A percentile compares a stretch with the other conserved stretches of the same genome.
These are phyloP conservation scores for Oreochromis spilurus DNA, from an alignment of 2,113 vertebrate species.

Conservation along the genomic window DNA sequence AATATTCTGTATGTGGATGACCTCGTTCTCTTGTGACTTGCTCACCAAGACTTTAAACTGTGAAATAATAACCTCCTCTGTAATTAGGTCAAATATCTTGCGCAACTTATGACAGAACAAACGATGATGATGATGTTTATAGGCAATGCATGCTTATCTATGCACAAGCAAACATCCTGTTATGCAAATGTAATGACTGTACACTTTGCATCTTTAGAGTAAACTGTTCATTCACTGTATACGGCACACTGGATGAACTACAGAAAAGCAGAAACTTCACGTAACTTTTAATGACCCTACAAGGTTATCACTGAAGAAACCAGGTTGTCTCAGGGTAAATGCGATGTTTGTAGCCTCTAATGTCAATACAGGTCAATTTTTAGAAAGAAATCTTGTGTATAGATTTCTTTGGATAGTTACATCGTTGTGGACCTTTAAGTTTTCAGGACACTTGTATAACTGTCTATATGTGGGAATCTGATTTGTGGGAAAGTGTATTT, in stretches of 20 bases:
- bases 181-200: rapidly evolving
- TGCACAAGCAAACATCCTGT: not conserved
- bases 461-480: not conserved
- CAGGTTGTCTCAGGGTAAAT: not conserved
- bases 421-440: not conserved
- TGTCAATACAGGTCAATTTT: not conserved
- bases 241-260: rapidly evolving
- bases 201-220: not conserved
- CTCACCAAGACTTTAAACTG: not conserved
- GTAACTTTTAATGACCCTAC: not conserved
- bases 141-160: not conserved
- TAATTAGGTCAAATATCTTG: not conserved
- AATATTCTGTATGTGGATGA: not conserved
- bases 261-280: not conserved
- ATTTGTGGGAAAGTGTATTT: not conserved
- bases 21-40: not conserved
- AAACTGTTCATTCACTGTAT: not conserved
- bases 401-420: rapidly evolving
- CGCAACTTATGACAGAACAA: not conserved
- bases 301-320: not conserved
- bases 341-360: not conserved
- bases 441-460: rapidly evolving
- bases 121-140: not conserved
- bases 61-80: not conserved
- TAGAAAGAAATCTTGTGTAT: rapidly evolving